Evolutionary conservation across 1,140 invertebrate genomes (phyloP).

Genomic region (Laupala kohalensis): DNA sequence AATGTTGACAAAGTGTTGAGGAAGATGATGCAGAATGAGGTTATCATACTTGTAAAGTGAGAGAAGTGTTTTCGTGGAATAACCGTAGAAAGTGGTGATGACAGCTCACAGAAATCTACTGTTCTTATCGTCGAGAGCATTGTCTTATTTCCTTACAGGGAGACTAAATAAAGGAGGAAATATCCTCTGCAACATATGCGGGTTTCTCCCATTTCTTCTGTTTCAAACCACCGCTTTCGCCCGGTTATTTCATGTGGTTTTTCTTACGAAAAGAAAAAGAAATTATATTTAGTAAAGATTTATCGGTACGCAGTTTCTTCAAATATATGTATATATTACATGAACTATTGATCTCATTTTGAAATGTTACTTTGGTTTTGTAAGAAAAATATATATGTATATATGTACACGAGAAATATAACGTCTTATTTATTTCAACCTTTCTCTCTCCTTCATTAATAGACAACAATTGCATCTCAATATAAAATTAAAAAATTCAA

Average conservation of each 20-base stretch:
- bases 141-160: no score
- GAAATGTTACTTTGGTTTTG: background rate
- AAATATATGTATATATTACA: background rate
- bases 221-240: background rate
- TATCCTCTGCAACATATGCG: no score
- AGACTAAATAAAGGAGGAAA: no score
- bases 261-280: background rate
- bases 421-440: no score
- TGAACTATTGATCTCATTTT: background rate
- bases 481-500: no score
- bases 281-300: background rate
- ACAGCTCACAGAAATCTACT: no score
- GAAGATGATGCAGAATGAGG: background rate
- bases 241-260: background rate
- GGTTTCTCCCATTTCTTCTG: background rate
- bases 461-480: no score
- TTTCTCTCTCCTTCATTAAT: no score
- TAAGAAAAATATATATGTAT: background rate
- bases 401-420: no score
- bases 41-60: background rate
- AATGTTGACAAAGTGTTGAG: no score
- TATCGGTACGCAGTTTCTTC: background rate
- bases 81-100: background rate
- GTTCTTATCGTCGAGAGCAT: no score
- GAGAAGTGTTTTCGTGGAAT: background rate